Evolutionary conservation across 2,888 invertebrate genomes (phyloP).

Genomic region (Phania funesta): DNA sequence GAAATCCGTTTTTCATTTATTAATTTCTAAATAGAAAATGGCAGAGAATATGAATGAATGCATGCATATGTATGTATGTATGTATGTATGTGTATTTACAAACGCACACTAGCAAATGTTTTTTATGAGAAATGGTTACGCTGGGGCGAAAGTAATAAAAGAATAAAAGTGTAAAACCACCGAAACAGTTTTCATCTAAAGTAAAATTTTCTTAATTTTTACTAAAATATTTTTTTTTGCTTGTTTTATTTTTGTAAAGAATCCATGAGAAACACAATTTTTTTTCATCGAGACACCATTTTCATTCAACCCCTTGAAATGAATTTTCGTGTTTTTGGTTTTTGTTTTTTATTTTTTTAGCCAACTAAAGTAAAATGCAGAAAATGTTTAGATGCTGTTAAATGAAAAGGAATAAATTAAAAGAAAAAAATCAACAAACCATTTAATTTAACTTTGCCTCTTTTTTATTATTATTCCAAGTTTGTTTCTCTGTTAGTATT

Average conservation of each 20-base stretch:
- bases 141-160: slow-evolving; percentile 34
- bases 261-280: slow-evolving; percentile 29
- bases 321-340: background rate
- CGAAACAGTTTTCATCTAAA: slow-evolving; percentile 54
- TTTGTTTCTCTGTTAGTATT: no score
- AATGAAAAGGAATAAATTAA: slow-evolving; percentile 7
- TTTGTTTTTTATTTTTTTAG: background rate
- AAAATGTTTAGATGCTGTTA: slow-evolving; percentile 10
- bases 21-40: no score
- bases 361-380: slow-evolving; percentile 11
- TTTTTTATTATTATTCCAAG: no score
- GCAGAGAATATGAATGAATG: no score
- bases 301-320: slow-evolving; percentile 23
- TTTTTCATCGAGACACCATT: slow-evolving; percentile 24
- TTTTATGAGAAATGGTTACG: background rate
- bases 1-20: no score
- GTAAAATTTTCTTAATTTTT: slow-evolving; percentile 30
- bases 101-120: background rate
- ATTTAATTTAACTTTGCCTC: no score
- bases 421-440: no score
- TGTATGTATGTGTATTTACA: background rate
- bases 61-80: no score
- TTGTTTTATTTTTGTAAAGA: slow-evolving; percentile 32
- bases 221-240: slow-evolving; percentile 26
- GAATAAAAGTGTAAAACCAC: slow-evolving; percentile 55